phyloP scores from a whole-genome alignment of 2,797 vertebrate species.

The Thaleichthys pacificus region DNA sequence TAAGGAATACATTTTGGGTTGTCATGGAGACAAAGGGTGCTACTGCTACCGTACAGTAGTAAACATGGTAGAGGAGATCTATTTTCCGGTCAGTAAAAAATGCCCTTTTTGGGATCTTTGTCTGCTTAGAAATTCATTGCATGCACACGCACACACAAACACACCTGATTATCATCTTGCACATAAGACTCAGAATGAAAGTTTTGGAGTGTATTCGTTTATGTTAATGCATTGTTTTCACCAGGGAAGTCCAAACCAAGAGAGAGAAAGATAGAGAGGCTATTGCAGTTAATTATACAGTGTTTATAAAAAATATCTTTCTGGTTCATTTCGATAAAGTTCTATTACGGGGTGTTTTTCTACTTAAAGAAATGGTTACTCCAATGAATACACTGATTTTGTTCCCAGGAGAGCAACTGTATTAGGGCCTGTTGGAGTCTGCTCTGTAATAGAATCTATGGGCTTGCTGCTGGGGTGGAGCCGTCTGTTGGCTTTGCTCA shows the following conservation, averaged over 20 bases:
- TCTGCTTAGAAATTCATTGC: no score
- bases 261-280: constrained; percentile 10
- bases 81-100: no score
- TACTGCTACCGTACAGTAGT: constrained; percentile 6
- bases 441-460: constrained; percentile 11
- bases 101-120: no score
- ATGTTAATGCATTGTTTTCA: constrained; percentile 27
- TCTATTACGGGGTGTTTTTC: constrained; percentile 3
- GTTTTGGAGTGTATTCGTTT: constrained; percentile 31
- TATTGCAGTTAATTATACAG: constrained; percentile 4
- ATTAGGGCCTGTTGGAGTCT: constrained; percentile 8
- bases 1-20: constrained; percentile 38
- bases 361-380: constrained; percentile 9
- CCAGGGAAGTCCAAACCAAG: constrained; percentile 23
- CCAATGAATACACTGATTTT: constrained; percentile 9
- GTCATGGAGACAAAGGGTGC: constrained; percentile 37
- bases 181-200: constrained; percentile 26
- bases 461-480: constrained; percentile 3
- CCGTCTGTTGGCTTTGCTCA: neutral
- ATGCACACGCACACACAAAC: constrained; percentile 7
- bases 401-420: constrained; percentile 10
- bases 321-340: constrained; percentile 12
- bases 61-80: no score
- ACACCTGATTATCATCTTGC: neutral
- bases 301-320: constrained; percentile 21